Conservation (phyloP, 2,797 vertebrate genomes). For the Sphenodon punctatus region DNA sequence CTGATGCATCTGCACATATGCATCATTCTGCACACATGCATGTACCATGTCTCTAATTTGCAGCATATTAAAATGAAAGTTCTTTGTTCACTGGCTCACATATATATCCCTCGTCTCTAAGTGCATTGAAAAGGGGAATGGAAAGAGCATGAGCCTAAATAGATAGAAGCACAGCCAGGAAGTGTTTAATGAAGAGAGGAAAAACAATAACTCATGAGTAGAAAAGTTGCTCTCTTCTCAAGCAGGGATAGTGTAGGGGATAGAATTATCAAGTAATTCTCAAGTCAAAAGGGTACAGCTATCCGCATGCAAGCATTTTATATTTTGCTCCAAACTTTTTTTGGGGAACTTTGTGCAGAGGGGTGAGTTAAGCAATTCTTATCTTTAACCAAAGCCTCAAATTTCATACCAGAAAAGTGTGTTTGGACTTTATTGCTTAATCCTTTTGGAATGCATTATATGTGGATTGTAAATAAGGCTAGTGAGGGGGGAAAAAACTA, state of each 20-base stretch:
- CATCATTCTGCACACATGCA: background rate
- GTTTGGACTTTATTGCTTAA: background rate
- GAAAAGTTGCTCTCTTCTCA: constrained; percentile 35
- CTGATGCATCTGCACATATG: background rate
- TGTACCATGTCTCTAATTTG: constrained; percentile 28
- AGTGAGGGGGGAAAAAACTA: background rate
- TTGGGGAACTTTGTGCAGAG: background rate
- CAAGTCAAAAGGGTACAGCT: constrained; percentile 44
- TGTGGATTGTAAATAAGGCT: background rate
- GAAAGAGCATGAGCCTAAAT: constrained; percentile 42
- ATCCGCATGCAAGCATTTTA: constrained; percentile 40
- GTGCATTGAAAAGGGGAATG: constrained; percentile 32
- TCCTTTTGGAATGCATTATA: accelerated
- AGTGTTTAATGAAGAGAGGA: constrained; percentile 47
- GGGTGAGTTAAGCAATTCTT: constrained; percentile 14
- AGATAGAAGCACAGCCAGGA: constrained; percentile 46
- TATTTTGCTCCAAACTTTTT: constrained; percentile 7
- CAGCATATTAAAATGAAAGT: constrained; percentile 41
- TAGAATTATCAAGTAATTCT: constrained; percentile 55
- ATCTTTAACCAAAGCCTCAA: background rate
- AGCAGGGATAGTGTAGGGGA: constrained; percentile 21
- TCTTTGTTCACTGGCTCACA: constrained; percentile 30
- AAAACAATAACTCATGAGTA: constrained; percentile 50
- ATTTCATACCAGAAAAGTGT: background rate
- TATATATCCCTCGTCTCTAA: constrained; percentile 48